These are phyloP conservation scores for Silurus asotus DNA, from an alignment of 2,113 vertebrate genomes.

Conservation along the genomic window DNA sequence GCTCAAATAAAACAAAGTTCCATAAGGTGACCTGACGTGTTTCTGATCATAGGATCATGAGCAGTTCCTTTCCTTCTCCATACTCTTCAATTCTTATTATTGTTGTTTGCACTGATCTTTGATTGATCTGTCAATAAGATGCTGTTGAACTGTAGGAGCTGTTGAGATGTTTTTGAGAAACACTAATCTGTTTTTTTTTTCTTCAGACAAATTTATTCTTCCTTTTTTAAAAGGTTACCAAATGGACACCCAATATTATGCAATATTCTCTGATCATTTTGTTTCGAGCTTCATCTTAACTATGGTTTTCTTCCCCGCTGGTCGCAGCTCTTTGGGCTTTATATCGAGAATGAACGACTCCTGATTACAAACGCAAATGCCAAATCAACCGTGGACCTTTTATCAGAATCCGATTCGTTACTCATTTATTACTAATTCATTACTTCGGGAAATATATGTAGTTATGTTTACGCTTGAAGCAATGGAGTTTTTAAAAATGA, in stretches of 20 bases:
- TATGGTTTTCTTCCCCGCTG: too few species aligned
- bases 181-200: not conserved
- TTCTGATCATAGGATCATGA: not conserved
- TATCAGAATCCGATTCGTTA: not conserved
- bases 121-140: not conserved
- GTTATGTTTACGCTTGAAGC: not conserved
- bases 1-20: not conserved
- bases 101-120: not conserved
- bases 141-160: not conserved
- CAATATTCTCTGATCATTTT: not conserved
- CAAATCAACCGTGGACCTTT: not conserved
- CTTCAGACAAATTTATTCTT: not conserved
- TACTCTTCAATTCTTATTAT: not conserved
- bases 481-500: not conserved
- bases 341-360: not conserved
- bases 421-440: not conserved
- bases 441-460: not conserved
- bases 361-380: not conserved
- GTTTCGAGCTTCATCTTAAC: not conserved
- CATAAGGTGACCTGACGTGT: not conserved
- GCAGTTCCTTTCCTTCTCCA: not conserved
- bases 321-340: not conserved
- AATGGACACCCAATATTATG: not conserved
- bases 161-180: not conserved
- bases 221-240: not conserved